These are phyloP conservation scores for Ceratosolen solmsi DNA, from an alignment of 1,140 invertebrate species.

Conservation along the genomic window DNA sequence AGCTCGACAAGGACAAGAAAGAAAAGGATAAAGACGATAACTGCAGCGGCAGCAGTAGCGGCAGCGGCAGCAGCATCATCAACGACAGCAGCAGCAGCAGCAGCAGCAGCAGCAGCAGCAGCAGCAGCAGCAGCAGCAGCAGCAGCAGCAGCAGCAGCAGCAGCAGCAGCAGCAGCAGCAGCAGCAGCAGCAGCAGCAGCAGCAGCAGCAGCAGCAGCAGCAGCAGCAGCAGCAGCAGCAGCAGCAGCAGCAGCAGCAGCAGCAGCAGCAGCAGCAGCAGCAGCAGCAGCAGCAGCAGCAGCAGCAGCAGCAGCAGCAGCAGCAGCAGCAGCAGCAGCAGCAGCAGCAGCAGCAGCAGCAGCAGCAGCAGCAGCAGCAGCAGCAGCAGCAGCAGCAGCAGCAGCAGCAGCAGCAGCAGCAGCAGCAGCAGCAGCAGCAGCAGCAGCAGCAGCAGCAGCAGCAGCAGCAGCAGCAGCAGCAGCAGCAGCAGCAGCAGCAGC, in stretches of 20 bases:
- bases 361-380: background rate
- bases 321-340: background rate
- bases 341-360: background rate
- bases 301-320: background rate
- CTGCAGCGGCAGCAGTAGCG: background rate
- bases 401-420: background rate
- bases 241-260: background rate
- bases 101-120: background rate
- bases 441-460: background rate
- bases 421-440: background rate
- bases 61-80: background rate
- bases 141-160: background rate
- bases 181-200: background rate
- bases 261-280: background rate
- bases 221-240: background rate
- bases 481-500: background rate
- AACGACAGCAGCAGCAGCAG: background rate
- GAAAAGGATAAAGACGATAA: conserved; percentile 28
- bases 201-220: background rate
- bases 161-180: background rate
- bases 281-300: background rate
- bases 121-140: background rate
- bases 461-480: background rate
- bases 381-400: background rate
- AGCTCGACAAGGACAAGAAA: background rate